Base-by-base conservation (phyloP, 2,888 invertebrate genomes). In the Scaptomyza caliginosa region DNA sequence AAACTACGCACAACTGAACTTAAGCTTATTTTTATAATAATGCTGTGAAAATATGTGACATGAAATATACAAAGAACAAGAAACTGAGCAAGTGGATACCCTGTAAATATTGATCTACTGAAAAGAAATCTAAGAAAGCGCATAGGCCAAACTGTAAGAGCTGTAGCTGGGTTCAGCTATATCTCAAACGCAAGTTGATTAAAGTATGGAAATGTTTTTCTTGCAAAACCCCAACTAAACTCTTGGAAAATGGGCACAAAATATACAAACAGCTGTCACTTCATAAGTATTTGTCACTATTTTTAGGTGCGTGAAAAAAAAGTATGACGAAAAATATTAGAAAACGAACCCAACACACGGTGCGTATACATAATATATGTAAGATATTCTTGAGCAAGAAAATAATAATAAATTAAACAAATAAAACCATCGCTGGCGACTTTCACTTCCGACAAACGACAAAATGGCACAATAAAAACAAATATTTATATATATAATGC, bases 351-450 rank as follows among this genome's bases (percentile, higher is more conserved):
- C 21, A n/a, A n/a, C n/a, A n/a, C n/a, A n/a, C n/a, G n/a, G n/a
- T n/a, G n/a, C n/a, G n/a, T n/a, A n/a, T n/a, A n/a, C n/a, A n/a
- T 28, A 28, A 26, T 8, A 2, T 26, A 8, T 26, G 3, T 28
- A 28, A 49, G 58, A 46, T 72, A 71, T 72, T 26, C 77, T 51
- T 54, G 46, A 52, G 46, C 39, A 43, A 19, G 51, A 48, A 64
- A 43, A 32, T 26, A 34, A 40, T 13, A 13, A 13, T 21, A n/a
- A 30, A 34, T 17, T 23, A 42, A 17, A 21, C 38, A 63, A 57
- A 34, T 32, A 34, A 43, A 45, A 28, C 17, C 43, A 46, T 19
- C 50, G 36, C 19, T 42, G 38, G 38, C 43, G 38, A 42, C 67
- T 56, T 63, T 38, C 56, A 69, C 51, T 54, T 63, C 48, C 57